Conservation (phyloP, 2,888 invertebrate genomes). For the Eulithis prunata region DNA sequence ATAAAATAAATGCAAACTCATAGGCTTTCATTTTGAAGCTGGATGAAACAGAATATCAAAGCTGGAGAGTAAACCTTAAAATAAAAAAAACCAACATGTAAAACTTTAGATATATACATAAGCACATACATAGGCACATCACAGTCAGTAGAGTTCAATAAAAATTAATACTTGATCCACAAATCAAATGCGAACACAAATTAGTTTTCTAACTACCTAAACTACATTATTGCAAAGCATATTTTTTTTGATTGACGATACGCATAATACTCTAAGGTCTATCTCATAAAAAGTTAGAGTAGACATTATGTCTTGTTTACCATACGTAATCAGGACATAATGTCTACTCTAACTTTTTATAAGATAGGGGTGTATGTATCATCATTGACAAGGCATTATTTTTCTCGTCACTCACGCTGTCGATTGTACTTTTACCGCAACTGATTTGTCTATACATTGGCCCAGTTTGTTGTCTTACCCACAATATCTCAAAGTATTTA, state of each 20-base stretch:
- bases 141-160: neutral
- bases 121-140: neutral
- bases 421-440: constrained; percentile 70
- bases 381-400: neutral
- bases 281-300: too few species aligned
- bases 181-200: neutral
- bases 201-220: too few species aligned
- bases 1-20: constrained; percentile 23
- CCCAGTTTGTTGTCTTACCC: constrained; percentile 79
- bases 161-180: neutral
- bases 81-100: neutral
- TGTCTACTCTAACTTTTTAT: too few species aligned
- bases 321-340: too few species aligned
- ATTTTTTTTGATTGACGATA: too few species aligned
- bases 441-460: constrained; percentile 85
- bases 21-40: constrained; percentile 33
- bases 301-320: too few species aligned
- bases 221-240: neutral
- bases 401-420: constrained; percentile 64
- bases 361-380: too few species aligned
- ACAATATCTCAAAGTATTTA: constrained; percentile 3
- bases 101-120: too few species aligned
- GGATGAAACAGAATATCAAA: constrained; percentile 10
- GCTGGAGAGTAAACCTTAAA: constrained; percentile 10
- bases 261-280: too few species aligned